phyloP scores from a whole-genome alignment of 2,888 invertebrate genomes.

The Tenodera sinensis region DNA sequence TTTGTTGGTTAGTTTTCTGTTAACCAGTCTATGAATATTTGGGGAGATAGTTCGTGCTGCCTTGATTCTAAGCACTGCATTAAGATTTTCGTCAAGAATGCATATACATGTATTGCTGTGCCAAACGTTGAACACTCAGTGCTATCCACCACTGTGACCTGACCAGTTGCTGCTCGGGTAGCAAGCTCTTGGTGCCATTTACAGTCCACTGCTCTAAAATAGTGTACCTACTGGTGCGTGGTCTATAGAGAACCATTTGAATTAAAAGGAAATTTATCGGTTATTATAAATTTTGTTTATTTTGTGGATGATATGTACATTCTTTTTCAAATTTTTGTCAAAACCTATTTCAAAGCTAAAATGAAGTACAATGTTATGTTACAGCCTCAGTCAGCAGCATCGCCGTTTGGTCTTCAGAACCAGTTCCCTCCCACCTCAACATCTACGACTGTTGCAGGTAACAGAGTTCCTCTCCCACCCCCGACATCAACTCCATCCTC shows the following conservation, averaged over 20 bases:
- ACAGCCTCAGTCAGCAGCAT: constrained; percentile 1
- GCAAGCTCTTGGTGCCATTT: too few species aligned
- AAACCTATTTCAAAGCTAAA: background rate
- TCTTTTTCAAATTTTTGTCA: too few species aligned
- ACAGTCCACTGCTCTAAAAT: too few species aligned
- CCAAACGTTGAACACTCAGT: too few species aligned
- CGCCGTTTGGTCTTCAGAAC: constrained; percentile 13
- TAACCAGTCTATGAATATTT: too few species aligned
- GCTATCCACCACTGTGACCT: too few species aligned
- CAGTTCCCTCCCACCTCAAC: constrained; percentile 20
- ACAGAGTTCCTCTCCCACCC: constrained; percentile 22
- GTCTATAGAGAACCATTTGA: background rate
- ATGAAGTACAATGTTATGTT: background rate
- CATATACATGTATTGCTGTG: too few species aligned
- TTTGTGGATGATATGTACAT: background rate
- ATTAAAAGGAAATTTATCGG: background rate
- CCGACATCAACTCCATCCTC: constrained; percentile 14
- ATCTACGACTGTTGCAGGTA: constrained; percentile 6
- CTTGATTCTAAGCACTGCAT: too few species aligned
- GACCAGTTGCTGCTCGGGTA: too few species aligned
- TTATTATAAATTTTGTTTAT: background rate
- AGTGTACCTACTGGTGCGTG: background rate
- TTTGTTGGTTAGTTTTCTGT: too few species aligned
- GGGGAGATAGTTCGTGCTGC: too few species aligned
- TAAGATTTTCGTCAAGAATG: too few species aligned